Evolutionary conservation across 2,797 vertebrate species (phyloP).

Genomic region (Malacoraja senta): DNA sequence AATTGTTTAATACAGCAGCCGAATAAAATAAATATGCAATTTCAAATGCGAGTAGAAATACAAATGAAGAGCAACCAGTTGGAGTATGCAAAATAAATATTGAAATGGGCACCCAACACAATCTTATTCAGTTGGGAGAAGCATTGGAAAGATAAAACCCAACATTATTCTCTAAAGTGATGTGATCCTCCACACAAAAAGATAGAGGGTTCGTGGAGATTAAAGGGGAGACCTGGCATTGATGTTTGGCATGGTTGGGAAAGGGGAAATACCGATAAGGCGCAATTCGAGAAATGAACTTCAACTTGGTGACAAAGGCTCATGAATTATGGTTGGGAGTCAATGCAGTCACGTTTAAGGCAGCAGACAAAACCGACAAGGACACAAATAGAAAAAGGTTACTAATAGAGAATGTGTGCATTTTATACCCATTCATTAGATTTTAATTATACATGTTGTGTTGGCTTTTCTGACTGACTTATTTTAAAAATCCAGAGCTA

Average conservation of each 20-base stretch:
- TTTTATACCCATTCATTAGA: not conserved
- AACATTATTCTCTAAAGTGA: not conserved
- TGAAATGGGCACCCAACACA: not conserved
- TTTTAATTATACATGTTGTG: not conserved
- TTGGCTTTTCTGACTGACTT: too few relatives aligned
- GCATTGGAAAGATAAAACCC: not conserved
- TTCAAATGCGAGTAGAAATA: too few relatives aligned
- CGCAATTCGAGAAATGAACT: not conserved
- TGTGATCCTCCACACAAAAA: not conserved
- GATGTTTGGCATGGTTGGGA: not conserved
- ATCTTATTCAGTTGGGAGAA: not conserved
- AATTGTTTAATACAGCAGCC: not conserved
- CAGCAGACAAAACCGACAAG: not conserved
- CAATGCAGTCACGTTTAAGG: not conserved
- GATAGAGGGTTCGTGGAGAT: not conserved
- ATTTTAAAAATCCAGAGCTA: not conserved
- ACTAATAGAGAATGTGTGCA: not conserved
- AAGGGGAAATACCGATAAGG: not conserved
- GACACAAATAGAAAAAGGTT: not conserved
- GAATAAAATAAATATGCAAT: not conserved
- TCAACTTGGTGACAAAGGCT: not conserved
- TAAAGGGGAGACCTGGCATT: not conserved
- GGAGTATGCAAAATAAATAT: too few relatives aligned
- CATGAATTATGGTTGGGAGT: not conserved
- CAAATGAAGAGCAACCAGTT: too few relatives aligned